Base-by-base conservation (phyloP, 2,797 vertebrate genomes). In the Tamandua tetradactyla region DNA sequence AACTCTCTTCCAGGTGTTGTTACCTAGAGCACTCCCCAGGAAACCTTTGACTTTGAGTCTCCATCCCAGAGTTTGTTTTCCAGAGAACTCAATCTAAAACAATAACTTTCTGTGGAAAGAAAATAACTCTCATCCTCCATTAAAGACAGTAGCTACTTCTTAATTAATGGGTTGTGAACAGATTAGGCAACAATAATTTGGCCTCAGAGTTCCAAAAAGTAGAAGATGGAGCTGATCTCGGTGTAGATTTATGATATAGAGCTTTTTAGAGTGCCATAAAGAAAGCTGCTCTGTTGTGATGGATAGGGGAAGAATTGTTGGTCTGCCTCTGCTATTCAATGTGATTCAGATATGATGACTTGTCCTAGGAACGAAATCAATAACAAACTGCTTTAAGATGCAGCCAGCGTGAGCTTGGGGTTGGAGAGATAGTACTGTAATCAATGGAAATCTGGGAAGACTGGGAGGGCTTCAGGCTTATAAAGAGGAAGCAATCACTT, bases 61-160 rank as follows among this genome's bases (percentile, higher is more conserved):
- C 7, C 40, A 49, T 47, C 23, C 83, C n/a, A 5, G 18, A 44
- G 27, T 76, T 68, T 88, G 12, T 79, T 93, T 93, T 25, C 4
- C 30, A 83, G 25, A 66, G 1, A 49, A 25, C 30, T 91, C 3
- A 57, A 49, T 71, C 90, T 62, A 78, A 92, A 91, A 80, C 4
- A 87, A 47, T 87, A 55, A 30, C 22, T 79, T 79, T 44, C 17
- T 74, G 80, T 88, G 40, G 40, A 80, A 81, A 69, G 18, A 64
- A 37, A 37, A 44, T 68, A 40, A 32, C 4, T n/a, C 64, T 23
- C 84, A 3, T n/a, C 13, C 15, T 30, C 2, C 49, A 0, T n/a
- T 78, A 9, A 94, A 82, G 44, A 49, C 57, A 49, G 30, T 37
- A 61, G 4, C 23, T 49, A 47, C 5, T 87, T 87, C 30, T 15